phyloP scores from a whole-genome alignment of 2,888 invertebrate genomes.

The Perithous albicinctus region DNA sequence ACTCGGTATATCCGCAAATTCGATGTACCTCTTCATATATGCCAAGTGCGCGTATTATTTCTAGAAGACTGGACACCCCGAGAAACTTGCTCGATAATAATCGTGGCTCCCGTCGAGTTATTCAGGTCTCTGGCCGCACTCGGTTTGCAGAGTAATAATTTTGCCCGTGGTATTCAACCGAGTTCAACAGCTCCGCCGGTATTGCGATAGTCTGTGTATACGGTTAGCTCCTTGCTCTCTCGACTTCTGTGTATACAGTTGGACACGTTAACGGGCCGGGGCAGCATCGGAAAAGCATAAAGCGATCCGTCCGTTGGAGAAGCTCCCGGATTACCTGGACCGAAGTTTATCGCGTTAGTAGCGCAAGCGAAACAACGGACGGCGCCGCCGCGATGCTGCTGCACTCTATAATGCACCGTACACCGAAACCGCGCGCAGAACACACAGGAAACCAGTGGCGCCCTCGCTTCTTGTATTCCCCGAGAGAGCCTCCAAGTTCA shows the following conservation, averaged over 20 bases:
- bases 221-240: slow-evolving; percentile 9
- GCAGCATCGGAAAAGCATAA: slow-evolving; percentile 59
- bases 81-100: slow-evolving; percentile 46
- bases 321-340: slow-evolving; percentile 39
- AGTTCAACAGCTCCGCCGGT: background rate
- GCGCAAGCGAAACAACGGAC: slow-evolving; percentile 55
- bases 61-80: background rate
- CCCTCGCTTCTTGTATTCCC: background rate
- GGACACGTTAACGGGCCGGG: slow-evolving; percentile 54
- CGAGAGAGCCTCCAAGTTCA: background rate
- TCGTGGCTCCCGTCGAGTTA: slow-evolving; percentile 15
- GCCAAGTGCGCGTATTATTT: background rate
- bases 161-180: slow-evolving; percentile 40
- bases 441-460: slow-evolving; percentile 23
- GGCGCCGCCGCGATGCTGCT: no score
- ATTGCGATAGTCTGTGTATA: slow-evolving; percentile 28
- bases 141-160: slow-evolving; percentile 30
- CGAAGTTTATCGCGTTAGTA: slow-evolving; percentile 55
- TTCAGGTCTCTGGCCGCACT: slow-evolving; percentile 35
- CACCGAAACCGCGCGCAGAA: background rate
- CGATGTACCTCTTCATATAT: background rate
- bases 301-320: slow-evolving; percentile 43
- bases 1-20: background rate
- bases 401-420: background rate
- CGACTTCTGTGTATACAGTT: slow-evolving; percentile 17